Evolutionary conservation across 2,113 vertebrate genomes (phyloP), one percentile per base, ranked within the genome.

Genomic region (Panthera uncia): DNA sequence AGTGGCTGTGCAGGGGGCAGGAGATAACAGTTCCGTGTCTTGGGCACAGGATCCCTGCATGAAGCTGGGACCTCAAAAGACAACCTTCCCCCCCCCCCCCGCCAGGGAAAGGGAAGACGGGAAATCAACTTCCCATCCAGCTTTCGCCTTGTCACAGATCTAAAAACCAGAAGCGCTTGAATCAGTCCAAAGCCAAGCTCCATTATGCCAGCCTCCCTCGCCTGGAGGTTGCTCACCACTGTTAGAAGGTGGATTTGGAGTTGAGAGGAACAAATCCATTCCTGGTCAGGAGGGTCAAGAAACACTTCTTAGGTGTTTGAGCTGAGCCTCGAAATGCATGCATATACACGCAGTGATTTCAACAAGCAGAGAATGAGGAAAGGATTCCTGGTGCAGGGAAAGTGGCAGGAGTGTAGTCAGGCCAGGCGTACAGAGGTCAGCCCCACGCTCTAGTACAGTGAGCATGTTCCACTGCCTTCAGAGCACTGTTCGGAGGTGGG

Each of bases 41-140:
- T 73, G 29, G 36, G 14, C 23, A 16, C 15, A 57, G 18, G 23
- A 74, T 57, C 25, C 25, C 19, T 69, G 57, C 31, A 14, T 12
- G 41, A 55, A 65, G 50, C 63, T 14, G 5, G 11, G 52, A 36
- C 50, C 78, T 11, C 45, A 27, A 1, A 81, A 31, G 11, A 27
- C 13, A 7, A 2, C 31, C n/a, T n/a, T n/a, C n/a, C 14, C 4
- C 4, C 14, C 16, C 31, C 14, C 2, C 1, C 14, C 19, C 4
- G 3, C 50, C 19, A 0, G 33, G 31, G 48, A 45, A 38, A 31
- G 6, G 13, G 27, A 55, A 12, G 16, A 5, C 15, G 36, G 27
- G 14, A 89, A 33, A 23, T 18, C 85, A 36, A 3, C 5, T 27
- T 33, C 7, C 6, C 31, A 1, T 13, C 36, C 52, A 33, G 4